These are phyloP conservation scores for Centroberyx gerrardi DNA, from an alignment of 2,797 vertebrate genomes.

Conservation along the genomic window DNA sequence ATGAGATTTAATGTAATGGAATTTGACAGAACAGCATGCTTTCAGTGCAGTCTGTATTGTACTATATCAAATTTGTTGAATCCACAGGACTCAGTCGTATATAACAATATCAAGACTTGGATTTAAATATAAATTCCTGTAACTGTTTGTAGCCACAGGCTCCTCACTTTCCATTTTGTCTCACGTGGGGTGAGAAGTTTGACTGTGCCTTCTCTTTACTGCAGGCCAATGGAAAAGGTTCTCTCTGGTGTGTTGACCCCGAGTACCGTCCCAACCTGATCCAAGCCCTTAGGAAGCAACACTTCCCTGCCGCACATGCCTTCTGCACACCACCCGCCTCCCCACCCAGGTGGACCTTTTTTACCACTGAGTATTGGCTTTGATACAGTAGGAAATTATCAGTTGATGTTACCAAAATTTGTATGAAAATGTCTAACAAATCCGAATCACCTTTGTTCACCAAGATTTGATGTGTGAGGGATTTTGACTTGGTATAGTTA, in stretches of 20 bases:
- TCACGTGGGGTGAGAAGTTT: conserved; percentile 24
- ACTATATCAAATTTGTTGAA: neutral
- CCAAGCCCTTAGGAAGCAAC: conserved; percentile 98
- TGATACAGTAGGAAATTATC: conserved; percentile 5
- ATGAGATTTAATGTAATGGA: neutral
- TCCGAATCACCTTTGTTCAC: too few species aligned
- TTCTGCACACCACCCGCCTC: conserved; percentile 95
- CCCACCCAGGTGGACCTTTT: conserved; percentile 90
- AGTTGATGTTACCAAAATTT: neutral
- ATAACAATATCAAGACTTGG: neutral
- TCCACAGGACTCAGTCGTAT: neutral
- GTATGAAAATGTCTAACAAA: too few species aligned
- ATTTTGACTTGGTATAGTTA: too few species aligned
- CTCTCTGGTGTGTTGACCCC: conserved; percentile 98
- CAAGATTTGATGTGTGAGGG: too few species aligned
- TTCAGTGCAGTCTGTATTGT: neutral
- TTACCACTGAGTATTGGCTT: neutral
- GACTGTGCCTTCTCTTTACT: conserved; percentile 39
- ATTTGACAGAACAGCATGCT: conserved; percentile 1
- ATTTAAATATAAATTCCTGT: neutral
- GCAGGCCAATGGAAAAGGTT: conserved; percentile 98
- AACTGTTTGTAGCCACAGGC: neutral
- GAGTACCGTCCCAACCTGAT: conserved; percentile 97
- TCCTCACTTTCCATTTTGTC: neutral
- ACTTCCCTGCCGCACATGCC: conserved; percentile 93